A percentile compares a stretch with the other conserved stretches of the same genome.
These are phyloP conservation scores for Apis cerana DNA, from an alignment of 1,140 invertebrate species.

Conservation along the genomic window DNA sequence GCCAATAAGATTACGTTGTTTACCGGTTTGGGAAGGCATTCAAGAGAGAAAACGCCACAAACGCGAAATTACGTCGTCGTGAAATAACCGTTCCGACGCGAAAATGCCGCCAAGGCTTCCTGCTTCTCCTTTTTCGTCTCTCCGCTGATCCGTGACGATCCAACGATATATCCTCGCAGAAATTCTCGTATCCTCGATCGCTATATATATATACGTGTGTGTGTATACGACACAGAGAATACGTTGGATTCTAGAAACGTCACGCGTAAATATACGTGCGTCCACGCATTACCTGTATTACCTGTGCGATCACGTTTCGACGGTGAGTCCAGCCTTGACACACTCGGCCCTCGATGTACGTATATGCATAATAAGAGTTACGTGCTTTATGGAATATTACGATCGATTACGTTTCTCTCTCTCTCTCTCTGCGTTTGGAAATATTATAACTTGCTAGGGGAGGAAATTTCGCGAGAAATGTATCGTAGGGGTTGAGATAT, in stretches of 20 bases:
- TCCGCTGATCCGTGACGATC: constrained; percentile 33
- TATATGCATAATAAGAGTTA: constrained; percentile 26
- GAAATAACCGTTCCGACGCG: constrained; percentile 41
- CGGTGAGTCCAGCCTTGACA: constrained; percentile 51
- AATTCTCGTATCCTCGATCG: background rate
- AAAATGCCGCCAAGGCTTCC: constrained; percentile 35
- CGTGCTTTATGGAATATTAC: background rate
- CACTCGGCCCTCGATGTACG: constrained; percentile 28
- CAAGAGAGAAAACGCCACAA: background rate
- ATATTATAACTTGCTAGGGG: too few relatives aligned
- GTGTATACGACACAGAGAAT: too few relatives aligned
- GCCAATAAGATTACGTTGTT: constrained; percentile 35
- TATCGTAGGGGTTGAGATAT: too few relatives aligned
- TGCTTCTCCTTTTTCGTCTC: constrained; percentile 33
- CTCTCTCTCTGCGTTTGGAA: too few relatives aligned
- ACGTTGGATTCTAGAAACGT: background rate
- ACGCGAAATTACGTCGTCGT: constrained; percentile 41
- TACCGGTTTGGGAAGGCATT: constrained; percentile 30
- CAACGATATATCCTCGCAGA: constrained; percentile 11
- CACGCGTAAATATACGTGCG: background rate
- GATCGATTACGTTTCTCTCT: too few relatives aligned
- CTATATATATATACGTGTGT: too few relatives aligned
- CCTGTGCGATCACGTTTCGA: constrained; percentile 29
- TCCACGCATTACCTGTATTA: background rate
- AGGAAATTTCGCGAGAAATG: too few relatives aligned